Conservation (phyloP, 2,797 vertebrate species). For the Melanotaenia trifasciata region DNA sequence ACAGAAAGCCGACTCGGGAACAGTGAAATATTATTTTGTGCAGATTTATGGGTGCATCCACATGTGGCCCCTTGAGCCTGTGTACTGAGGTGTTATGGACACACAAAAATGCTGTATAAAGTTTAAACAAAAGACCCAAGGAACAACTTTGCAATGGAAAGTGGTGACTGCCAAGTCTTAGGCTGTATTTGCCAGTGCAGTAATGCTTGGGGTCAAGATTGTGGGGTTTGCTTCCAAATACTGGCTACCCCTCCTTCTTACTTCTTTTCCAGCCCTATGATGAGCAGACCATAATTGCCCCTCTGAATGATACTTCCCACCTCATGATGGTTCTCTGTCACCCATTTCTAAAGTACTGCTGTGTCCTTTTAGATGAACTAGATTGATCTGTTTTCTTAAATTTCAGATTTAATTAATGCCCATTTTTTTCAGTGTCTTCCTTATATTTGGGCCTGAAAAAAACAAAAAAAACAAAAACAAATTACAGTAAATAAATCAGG, state of each 20-base stretch:
- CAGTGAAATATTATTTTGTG: conserved; percentile 39
- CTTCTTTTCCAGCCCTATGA: conserved; percentile 62
- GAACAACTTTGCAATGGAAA: conserved; percentile 75
- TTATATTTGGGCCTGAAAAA: conserved; percentile 5
- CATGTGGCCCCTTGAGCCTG: conserved; percentile 48
- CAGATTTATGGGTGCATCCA: conserved; percentile 59
- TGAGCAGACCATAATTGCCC: conserved; percentile 60
- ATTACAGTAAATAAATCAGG: conserved; percentile 2
- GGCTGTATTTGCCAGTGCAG: conserved; percentile 59
- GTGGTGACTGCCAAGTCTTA: conserved; percentile 59
- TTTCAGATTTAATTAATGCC: not conserved
- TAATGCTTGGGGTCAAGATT: conserved; percentile 74
- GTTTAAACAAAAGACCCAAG: conserved; percentile 60
- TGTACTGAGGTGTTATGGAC: conserved; percentile 65
- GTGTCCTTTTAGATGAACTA: conserved; percentile 17
- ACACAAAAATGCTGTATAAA: conserved; percentile 57
- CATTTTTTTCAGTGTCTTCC: not conserved
- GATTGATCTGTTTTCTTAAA: conserved; percentile 19
- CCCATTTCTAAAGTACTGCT: conserved; percentile 18
- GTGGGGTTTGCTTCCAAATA: conserved; percentile 66
- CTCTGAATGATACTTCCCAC: conserved; percentile 56
- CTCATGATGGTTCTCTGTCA: conserved; percentile 27
- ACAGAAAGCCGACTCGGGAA: conserved; percentile 26
- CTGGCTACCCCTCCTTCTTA: conserved; percentile 58
- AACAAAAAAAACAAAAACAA: not conserved